Evolutionary conservation across 2,888 invertebrate genomes (phyloP).

Genomic region (Tipula unca): DNA sequence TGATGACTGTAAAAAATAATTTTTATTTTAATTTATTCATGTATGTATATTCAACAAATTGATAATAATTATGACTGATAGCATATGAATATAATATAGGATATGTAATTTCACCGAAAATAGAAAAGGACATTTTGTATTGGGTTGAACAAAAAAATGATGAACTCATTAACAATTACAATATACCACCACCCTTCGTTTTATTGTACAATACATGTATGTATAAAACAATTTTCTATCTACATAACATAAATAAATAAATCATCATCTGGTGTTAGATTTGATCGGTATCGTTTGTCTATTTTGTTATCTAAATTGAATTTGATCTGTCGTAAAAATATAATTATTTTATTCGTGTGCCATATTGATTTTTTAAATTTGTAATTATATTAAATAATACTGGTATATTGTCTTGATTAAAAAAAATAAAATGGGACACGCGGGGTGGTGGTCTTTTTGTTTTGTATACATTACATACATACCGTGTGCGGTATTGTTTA

Average conservation of each 20-base stretch:
- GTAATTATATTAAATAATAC: neutral
- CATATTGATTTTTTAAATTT: neutral
- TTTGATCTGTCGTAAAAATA: constrained; percentile 14
- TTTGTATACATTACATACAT: neutral
- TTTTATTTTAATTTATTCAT: neutral
- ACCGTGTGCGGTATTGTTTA: neutral
- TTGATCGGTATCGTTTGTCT: neutral
- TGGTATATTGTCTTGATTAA: neutral
- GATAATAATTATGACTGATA: neutral
- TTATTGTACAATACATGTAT: neutral
- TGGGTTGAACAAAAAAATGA: neutral
- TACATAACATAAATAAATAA: neutral
- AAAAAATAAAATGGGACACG: neutral
- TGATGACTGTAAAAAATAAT: neutral
- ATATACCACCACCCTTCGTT: neutral
- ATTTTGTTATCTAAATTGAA: constrained; percentile 14
- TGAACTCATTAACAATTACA: neutral
- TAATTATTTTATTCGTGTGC: neutral
- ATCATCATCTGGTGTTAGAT: constrained; percentile 8
- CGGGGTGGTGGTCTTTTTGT: neutral
- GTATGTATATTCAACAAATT: neutral
- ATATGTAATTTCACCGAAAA: neutral
- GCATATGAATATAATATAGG: neutral
- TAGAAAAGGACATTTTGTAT: neutral
- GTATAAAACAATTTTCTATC: neutral